Base-by-base conservation (phyloP, 2,113 vertebrate genomes). In the Tragelaphus strepsiceros region DNA sequence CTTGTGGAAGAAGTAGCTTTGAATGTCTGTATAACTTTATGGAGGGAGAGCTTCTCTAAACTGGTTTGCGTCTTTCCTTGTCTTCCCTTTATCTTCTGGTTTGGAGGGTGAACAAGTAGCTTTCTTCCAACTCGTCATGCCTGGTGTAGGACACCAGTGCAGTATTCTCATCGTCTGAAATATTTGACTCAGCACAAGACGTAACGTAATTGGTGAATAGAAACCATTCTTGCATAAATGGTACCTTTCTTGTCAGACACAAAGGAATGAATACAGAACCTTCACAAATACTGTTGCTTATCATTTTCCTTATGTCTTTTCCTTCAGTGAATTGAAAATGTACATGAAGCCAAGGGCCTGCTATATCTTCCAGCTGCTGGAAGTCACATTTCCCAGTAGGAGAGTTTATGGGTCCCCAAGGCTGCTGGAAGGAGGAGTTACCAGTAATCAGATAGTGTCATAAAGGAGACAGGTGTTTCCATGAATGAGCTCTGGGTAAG, bases 261-360 rank as follows among this genome's bases (percentile, higher is more conserved):
- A 93, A 96, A 97, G 64, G 56, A 43, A 95, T 54, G 0, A 54
- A 93, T 97, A 81, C 3, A 95, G 92, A 97, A 94, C 58, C n/a
- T 96, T 98, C 92, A 98, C 95, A 97, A 28, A 97, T 83, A 9
- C 78, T 26, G 16, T 94, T 97, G 14, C n/a, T 6, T 92, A 35
- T 90, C 84, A 59, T 51, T 43, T 80, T 54, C 71, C 35, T 86
- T 92, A 64, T 93, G 22, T 83, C 61, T 92, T 35, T 95, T 97
- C 26, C 83, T 96, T 95, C 90, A 90, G 21, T 94, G 94, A 97
- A 74, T 56, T 97, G 90, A 93, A 92, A 94, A 30, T 3, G 1
- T 89, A 88, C 59, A 92, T 77, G 6, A 58, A 98, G 67, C 49
- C 87, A 64, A 84, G 88, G 67, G 87, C 28, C n/a, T 39, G 43